Conservation (phyloP, 2,888 invertebrate species). For the Cantharis lateralis region DNA sequence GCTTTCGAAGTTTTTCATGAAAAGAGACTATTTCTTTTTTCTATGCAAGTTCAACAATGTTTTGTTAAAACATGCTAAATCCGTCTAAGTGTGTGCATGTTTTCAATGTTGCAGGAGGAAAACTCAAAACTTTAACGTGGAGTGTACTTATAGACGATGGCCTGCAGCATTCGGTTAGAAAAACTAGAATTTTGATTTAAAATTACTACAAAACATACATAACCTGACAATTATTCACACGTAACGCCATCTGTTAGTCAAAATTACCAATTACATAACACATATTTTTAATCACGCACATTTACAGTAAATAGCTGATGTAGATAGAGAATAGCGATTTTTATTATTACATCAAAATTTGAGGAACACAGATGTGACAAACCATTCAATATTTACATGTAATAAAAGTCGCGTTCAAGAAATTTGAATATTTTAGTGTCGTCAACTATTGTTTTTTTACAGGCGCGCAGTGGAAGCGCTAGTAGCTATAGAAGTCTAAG, state of each 20-base stretch:
- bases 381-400: neutral
- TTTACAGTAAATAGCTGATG: neutral
- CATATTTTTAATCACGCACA: neutral
- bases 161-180: neutral
- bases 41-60: neutral
- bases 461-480: slow-evolving; percentile 87
- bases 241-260: neutral
- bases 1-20: neutral
- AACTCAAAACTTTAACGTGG: neutral
- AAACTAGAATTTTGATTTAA: neutral
- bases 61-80: neutral
- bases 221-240: neutral
- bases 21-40: neutral
- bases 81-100: neutral
- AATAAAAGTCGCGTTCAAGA: slow-evolving; percentile 16
- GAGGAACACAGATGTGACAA: neutral
- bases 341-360: slow-evolving; percentile 6
- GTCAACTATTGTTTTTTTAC: slow-evolving; percentile 56
- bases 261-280: neutral
- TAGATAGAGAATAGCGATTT: slow-evolving; percentile 2
- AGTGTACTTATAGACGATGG: neutral
- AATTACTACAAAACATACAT: neutral
- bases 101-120: neutral
- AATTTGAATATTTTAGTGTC: slow-evolving; percentile 4
- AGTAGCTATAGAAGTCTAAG: slow-evolving; percentile 90